Evolutionary conservation across 2,113 vertebrate genomes (phyloP).

Genomic region (Daphoenositta chrysoptera): DNA sequence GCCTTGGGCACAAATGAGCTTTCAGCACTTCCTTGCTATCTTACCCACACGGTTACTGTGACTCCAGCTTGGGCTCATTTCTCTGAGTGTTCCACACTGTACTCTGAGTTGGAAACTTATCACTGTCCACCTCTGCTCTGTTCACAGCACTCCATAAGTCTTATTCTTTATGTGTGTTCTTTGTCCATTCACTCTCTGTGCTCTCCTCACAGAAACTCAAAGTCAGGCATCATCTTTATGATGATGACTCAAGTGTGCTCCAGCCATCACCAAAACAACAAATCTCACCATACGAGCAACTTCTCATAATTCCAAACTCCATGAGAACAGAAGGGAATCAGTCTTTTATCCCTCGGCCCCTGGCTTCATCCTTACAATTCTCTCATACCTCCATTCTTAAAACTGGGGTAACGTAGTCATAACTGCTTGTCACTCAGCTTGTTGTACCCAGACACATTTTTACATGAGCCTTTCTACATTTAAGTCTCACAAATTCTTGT

Average conservation of each 20-base stretch:
- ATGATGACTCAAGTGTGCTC: not conserved
- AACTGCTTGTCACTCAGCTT: not conserved
- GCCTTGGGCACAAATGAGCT: not conserved
- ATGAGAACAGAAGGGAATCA: not conserved
- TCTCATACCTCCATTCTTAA: not conserved
- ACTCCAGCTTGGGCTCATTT: not conserved
- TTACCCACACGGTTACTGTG: not conserved
- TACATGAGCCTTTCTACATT: not conserved
- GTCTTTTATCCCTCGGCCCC: not conserved
- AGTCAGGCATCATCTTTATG: not conserved
- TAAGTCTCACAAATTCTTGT: not conserved
- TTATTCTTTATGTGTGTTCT: not conserved
- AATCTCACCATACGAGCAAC: not conserved
- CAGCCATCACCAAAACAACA: not conserved
- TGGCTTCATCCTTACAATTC: not conserved
- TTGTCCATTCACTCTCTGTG: not conserved
- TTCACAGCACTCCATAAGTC: too few species aligned
- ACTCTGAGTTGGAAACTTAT: not conserved
- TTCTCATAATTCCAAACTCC: not conserved
- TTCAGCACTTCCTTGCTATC: not conserved
- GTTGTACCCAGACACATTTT: not conserved
- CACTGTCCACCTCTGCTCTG: not conserved
- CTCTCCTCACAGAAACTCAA: not conserved
- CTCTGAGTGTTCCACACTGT: not conserved
- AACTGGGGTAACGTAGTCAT: not conserved